phyloP scores from a whole-genome alignment of 2,113 vertebrate genomes.

The Mesoclemmys tuberculata region DNA sequence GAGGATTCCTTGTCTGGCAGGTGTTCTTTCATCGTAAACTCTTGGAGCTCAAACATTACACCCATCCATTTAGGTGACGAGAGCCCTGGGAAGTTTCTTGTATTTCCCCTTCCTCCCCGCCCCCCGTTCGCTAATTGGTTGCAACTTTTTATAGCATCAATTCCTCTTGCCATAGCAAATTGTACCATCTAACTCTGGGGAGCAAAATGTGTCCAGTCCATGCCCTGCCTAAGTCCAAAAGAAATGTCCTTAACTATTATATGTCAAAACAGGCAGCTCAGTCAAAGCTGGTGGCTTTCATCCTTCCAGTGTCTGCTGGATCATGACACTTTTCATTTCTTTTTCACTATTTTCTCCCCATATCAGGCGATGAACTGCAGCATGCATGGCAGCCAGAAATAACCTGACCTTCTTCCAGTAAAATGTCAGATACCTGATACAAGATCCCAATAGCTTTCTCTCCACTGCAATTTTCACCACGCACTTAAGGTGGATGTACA shows the following conservation, averaged over 20 bases:
- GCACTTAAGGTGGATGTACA: not conserved
- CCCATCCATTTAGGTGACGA: not conserved
- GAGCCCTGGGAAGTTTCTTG: not conserved
- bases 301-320: slow-evolving; percentile 11
- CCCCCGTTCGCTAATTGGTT: not conserved
- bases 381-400: slow-evolving; percentile 13
- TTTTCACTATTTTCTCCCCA: slow-evolving; percentile 10
- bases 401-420: slow-evolving; percentile 33
- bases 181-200: not conserved
- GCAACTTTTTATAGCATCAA: not conserved
- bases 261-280: not conserved
- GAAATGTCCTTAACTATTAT: not conserved
- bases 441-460: not conserved
- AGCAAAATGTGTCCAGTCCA: not conserved
- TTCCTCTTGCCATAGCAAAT: not conserved
- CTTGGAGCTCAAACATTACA: not conserved
- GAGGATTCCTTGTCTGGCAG: not conserved
- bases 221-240: not conserved
- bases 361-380: not conserved
- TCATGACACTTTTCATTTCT: not conserved
- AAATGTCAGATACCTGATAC: slow-evolving; percentile 13
- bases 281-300: not conserved
- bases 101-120: not conserved
- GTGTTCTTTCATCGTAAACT: not conserved
- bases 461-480: not conserved